Conservation (phyloP, 1,140 invertebrate species). For the Asobara japonica region DNA sequence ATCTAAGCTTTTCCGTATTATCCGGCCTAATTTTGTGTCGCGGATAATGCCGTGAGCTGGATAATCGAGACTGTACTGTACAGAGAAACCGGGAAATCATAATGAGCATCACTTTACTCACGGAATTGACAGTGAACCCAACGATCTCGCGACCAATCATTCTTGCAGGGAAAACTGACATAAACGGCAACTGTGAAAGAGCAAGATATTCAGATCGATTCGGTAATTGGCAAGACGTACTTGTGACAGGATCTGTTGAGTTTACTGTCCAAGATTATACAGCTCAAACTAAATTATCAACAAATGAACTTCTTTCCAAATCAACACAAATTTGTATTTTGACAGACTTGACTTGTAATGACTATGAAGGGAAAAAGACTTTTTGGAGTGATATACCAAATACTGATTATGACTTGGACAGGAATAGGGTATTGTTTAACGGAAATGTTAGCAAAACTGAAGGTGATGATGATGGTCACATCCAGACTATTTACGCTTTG, state of each 20-base stretch:
- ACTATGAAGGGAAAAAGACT: background rate
- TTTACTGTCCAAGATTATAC: conserved; percentile 16
- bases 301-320: background rate
- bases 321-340: too few relatives aligned
- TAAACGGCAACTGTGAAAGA: conserved; percentile 12
- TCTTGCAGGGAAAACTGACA: conserved; percentile 16
- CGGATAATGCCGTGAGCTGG: too few relatives aligned
- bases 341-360: too few relatives aligned
- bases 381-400: conserved; percentile 14
- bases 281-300: background rate
- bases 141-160: background rate
- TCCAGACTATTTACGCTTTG: background rate
- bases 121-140: conserved; percentile 15
- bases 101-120: background rate
- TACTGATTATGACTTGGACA: conserved; percentile 6
- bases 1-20: too few relatives aligned
- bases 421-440: background rate
- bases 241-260: background rate
- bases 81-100: background rate
- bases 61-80: too few relatives aligned
- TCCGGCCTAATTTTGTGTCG: too few relatives aligned
- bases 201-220: background rate
- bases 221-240: too few relatives aligned
- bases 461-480: too few relatives aligned
- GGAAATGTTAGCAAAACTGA: background rate